Percentiles rank a stretch among this genome's conserved stretches.
Evolutionary conservation across 2,888 invertebrate species (phyloP).

Genomic region (Ochropacha duplaris): DNA sequence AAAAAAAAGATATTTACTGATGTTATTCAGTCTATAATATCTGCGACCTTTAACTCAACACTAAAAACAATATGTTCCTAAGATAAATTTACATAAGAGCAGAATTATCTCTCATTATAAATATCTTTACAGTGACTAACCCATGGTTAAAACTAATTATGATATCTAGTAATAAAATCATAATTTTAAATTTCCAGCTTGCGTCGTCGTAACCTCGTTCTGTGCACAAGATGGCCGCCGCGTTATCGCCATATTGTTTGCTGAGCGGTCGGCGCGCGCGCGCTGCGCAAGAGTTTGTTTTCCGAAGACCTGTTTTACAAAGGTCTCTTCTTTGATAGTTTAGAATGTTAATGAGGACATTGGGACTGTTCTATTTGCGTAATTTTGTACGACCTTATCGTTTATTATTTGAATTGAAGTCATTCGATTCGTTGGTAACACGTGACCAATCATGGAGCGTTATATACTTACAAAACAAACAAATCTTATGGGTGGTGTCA

Average conservation of each 20-base stretch:
- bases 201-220: slow-evolving; percentile 74
- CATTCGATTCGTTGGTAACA: slow-evolving; percentile 17
- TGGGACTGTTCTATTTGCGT: slow-evolving; percentile 46
- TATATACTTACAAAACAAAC: slow-evolving; percentile 32
- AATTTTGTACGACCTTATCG: slow-evolving; percentile 26
- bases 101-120: not conserved
- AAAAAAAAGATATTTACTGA: not conserved
- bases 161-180: slow-evolving; percentile 55
- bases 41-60: not conserved
- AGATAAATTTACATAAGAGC: not conserved
- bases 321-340: slow-evolving; percentile 56
- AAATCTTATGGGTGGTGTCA: slow-evolving; percentile 23
- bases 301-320: slow-evolving; percentile 74
- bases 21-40: not conserved
- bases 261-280: slow-evolving; percentile 48
- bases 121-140: not conserved
- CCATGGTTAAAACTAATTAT: slow-evolving; percentile 13
- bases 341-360: slow-evolving; percentile 66
- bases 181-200: slow-evolving; percentile 67
- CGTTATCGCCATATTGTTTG: slow-evolving; percentile 78
- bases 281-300: slow-evolving; percentile 78
- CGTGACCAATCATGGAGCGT: slow-evolving; percentile 24
- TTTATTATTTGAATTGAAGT: slow-evolving; percentile 18
- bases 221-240: slow-evolving; percentile 71
- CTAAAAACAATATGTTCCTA: not conserved